Conservation (phyloP, 2,113 vertebrate genomes). For the Carassius auratus region DNA sequence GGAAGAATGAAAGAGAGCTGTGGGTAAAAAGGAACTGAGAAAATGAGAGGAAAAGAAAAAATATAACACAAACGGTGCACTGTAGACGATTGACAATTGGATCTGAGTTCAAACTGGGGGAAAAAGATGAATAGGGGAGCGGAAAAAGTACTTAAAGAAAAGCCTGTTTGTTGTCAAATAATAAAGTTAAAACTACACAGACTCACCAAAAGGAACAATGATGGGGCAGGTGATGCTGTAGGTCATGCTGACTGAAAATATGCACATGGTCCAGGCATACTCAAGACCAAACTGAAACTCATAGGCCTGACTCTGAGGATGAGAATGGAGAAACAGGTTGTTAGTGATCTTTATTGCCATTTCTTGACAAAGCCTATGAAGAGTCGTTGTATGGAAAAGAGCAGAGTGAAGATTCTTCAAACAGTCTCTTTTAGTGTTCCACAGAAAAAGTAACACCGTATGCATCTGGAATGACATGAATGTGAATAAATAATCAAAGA, state of each 20-base stretch:
- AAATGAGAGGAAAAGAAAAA: constrained; percentile 8
- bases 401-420: not conserved
- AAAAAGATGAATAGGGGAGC: not conserved
- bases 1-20: constrained; percentile 26
- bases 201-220: constrained; percentile 95
- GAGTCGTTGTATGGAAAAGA: not conserved
- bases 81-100: constrained; percentile 1
- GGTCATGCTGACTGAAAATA: constrained; percentile 92
- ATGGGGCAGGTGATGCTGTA: constrained; percentile 97
- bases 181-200: not conserved
- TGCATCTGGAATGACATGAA: not conserved
- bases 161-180: not conserved
- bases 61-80: not conserved
- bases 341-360: not conserved
- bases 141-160: not conserved
- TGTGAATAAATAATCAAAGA: too few relatives aligned
- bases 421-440: not conserved
- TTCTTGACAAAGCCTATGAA: not conserved
- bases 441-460: not conserved
- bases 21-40: not conserved
- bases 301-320: constrained; percentile 85
- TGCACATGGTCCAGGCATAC: constrained; percentile 95
- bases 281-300: constrained; percentile 96
- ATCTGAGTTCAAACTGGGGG: not conserved
- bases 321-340: constrained; percentile 17